Evolutionary conservation across 2,888 invertebrate species (phyloP).

Genomic region (Periphyllus acericola): DNA sequence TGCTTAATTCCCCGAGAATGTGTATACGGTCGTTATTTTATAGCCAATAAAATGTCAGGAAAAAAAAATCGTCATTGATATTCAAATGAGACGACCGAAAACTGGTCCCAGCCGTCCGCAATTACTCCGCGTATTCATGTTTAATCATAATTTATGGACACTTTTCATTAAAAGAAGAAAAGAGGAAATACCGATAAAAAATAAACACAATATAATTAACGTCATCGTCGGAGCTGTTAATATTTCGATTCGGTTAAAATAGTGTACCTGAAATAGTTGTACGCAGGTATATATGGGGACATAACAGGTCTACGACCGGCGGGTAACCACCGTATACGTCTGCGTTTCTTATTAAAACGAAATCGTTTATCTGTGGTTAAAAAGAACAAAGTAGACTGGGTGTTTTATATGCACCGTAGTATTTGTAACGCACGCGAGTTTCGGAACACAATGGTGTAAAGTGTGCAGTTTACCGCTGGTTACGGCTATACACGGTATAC

Average conservation of each 20-base stretch:
- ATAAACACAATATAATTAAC: not conserved
- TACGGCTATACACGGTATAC: not conserved
- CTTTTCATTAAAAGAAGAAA: not conserved
- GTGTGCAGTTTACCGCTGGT: not conserved
- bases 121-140: not conserved
- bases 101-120: slow-evolving; percentile 15
- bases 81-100: slow-evolving; percentile 36
- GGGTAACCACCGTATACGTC: not conserved
- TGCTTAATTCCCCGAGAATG: not conserved
- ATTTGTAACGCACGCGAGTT: not conserved
- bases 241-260: not conserved
- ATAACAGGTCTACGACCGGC: not conserved
- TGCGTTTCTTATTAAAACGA: not conserved
- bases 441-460: not conserved
- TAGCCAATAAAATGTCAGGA: not conserved
- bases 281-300: not conserved
- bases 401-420: not conserved
- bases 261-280: not conserved
- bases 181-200: not conserved
- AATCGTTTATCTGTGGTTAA: not conserved
- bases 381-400: not conserved
- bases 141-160: not conserved
- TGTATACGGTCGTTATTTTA: not conserved
- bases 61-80: slow-evolving; percentile 1
- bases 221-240: not conserved